Percentiles rank a stretch among this genome's conserved stretches.
phyloP scores from a whole-genome alignment of 2,113 vertebrate species.

The Ptyas mucosa region DNA sequence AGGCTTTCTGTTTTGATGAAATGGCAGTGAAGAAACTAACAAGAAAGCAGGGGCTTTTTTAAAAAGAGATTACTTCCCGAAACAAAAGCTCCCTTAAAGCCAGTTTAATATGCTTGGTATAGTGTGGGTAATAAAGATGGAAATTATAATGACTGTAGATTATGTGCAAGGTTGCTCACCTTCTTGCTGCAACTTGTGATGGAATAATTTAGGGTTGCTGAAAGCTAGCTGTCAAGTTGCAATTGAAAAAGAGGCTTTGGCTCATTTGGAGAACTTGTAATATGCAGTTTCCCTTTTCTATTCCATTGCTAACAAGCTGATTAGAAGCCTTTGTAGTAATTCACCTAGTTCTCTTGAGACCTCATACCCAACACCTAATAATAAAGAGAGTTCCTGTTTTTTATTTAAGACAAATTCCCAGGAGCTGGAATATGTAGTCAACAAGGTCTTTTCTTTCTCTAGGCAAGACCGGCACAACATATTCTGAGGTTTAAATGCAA shows the following conservation, averaged over 20 bases:
- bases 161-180: constrained; percentile 72
- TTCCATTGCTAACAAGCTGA: constrained; percentile 67
- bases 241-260: constrained; percentile 58
- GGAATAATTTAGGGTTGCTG: constrained; percentile 71
- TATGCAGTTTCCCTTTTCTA: constrained; percentile 55
- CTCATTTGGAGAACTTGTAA: constrained; percentile 55
- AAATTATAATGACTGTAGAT: constrained; percentile 73
- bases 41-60: constrained; percentile 62
- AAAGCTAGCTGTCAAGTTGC: constrained; percentile 67
- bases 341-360: constrained; percentile 53
- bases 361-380: not conserved
- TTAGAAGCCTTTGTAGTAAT: constrained; percentile 60
- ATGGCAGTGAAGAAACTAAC: constrained; percentile 66
- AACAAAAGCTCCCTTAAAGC: constrained; percentile 69
- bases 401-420: not conserved
- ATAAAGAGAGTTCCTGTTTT: not conserved
- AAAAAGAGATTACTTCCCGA: constrained; percentile 62
- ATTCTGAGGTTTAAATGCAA: not conserved
- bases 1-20: constrained; percentile 65
- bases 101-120: constrained; percentile 64
- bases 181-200: constrained; percentile 68
- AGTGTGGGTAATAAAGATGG: constrained; percentile 72
- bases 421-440: not conserved
- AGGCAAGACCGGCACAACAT: no score
- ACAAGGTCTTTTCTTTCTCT: not conserved